Evolutionary conservation across 2,797 vertebrate species (phyloP).

Genomic region (Sylvia borin): DNA sequence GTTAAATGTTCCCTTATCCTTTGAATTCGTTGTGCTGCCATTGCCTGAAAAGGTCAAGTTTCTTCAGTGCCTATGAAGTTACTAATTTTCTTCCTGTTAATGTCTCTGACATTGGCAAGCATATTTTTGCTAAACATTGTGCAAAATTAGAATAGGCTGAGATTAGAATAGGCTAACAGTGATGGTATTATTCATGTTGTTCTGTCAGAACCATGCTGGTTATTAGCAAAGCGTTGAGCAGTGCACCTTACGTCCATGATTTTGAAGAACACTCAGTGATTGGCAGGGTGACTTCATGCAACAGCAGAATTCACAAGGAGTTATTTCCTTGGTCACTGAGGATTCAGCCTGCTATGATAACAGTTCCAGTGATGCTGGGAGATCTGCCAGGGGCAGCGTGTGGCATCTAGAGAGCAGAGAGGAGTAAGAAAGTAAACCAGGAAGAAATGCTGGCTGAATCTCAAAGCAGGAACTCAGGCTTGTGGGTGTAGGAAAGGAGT

Average conservation of each 20-base stretch:
- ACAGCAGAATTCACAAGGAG: neutral
- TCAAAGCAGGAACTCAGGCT: neutral
- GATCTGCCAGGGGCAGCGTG: neutral
- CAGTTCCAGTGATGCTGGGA: neutral
- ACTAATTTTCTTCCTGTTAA: neutral
- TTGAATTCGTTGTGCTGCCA: neutral
- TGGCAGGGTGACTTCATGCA: neutral
- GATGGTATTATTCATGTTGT: rapidly evolving
- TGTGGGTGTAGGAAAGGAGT: neutral
- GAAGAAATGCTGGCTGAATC: neutral
- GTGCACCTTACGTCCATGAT: neutral
- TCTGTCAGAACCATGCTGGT: neutral
- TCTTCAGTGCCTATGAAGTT: neutral
- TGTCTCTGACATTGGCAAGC: neutral
- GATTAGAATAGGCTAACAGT: neutral
- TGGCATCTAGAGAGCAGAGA: neutral
- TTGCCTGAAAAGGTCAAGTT: neutral
- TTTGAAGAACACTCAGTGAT: neutral
- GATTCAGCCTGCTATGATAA: neutral
- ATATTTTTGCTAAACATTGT: neutral
- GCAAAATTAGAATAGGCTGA: neutral
- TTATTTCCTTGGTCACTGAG: neutral
- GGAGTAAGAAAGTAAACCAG: neutral
- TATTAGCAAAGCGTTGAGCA: rapidly evolving
- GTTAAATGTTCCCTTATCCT: neutral